Evolutionary conservation across 2,888 invertebrate species (phyloP), one percentile per base, ranked within the genome.

Genomic region (Cephus pulcher): DNA sequence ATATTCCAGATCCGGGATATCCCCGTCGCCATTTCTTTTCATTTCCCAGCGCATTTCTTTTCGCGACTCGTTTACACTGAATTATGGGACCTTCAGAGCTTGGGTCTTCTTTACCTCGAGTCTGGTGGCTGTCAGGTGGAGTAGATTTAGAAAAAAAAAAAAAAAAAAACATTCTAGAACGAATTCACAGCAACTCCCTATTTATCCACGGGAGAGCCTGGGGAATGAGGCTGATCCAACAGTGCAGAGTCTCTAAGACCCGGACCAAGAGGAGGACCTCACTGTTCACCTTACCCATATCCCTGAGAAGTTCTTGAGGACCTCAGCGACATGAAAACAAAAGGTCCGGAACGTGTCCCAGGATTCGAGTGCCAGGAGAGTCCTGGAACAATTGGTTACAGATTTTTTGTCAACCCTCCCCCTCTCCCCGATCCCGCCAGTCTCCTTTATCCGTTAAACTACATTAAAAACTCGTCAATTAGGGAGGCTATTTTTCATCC

Each of bases 381-480:
- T 15, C 40, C 40, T 40, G 15, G 40, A 71, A 78, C 78, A 78
- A 78, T 78, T 75, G 75, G 71, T 78, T 76, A 76, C 71, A 78
- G 76, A 78, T 68, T 78, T 78, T 78, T 75, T n/a, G 40, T 15
- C 40, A 15, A 4, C 15, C 40, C 1, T 15, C 40, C 15, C 4
- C 40, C 4, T 6, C 4, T 12, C 34, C 11, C 12, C 12, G 12
- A 12, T 35, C 3, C 15, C 40, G 0, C 15, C 56, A 23, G 4
- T 23, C 80, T 75, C 78, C 80, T 74, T 76, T 74, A 73, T 77
- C 77, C 82, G 80, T 80, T 80, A 81, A 83, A 82, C 80, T 75
- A 82, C 83, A 82, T 82, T 80, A 82, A 83, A 82, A 82, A 78
- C 79, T 77, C 79, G 80, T 82, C 79, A 83, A 83, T 83, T 83